These are phyloP conservation scores for Hirudo medicinalis DNA, from an alignment of 1,140 invertebrate species.

Conservation along the genomic window DNA sequence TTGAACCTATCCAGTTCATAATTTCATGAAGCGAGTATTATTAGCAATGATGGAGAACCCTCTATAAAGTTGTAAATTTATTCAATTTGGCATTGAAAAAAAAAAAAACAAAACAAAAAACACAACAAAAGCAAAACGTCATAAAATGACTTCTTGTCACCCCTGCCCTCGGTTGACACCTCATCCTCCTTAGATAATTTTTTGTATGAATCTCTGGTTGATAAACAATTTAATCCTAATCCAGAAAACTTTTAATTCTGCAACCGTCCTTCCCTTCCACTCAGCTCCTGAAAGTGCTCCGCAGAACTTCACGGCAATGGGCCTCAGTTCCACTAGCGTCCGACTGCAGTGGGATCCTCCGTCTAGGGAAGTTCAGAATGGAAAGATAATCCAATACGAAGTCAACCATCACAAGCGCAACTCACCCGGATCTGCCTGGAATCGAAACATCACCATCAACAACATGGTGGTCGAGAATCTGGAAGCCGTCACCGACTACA, in stretches of 20 bases:
- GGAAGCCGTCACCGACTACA: constrained; percentile 89
- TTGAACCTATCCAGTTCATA: no score
- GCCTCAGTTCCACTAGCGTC: constrained; percentile 33
- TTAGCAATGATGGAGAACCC: no score
- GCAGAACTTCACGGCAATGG: constrained; percentile 42
- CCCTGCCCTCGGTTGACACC: no score
- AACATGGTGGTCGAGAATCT: constrained; percentile 74
- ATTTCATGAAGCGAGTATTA: no score
- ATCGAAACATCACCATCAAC: constrained; percentile 63
- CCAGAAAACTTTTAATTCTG: not conserved
- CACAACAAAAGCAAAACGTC: no score
- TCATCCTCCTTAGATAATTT: no score
- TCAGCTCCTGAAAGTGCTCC: constrained; percentile 43
- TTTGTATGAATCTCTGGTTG: not conserved
- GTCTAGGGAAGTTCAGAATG: constrained; percentile 69
- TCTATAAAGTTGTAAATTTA: no score
- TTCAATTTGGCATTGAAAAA: no score
- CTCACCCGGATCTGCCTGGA: constrained; percentile 62
- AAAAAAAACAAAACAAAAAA: no score
- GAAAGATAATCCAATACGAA: constrained; percentile 80
- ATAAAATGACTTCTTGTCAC: no score
- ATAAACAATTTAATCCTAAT: not conserved
- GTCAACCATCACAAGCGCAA: constrained; percentile 80
- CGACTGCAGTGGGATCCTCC: constrained; percentile 67
- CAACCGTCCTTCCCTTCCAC: constrained; percentile 4